Percentiles rank a stretch among this genome's conserved stretches.
Evolutionary conservation across 2,888 invertebrate genomes (phyloP).

Genomic region (Cotesia congregata): DNA sequence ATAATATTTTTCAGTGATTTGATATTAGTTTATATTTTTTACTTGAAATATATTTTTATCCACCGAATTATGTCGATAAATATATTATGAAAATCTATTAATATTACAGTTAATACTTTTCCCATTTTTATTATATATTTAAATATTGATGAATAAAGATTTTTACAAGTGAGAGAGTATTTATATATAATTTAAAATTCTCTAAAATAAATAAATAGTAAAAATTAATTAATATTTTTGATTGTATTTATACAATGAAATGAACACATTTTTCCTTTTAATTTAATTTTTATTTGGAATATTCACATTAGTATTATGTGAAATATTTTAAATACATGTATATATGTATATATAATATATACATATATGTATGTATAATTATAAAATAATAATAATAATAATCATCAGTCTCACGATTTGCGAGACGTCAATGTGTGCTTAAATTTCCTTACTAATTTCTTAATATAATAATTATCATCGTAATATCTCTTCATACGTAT

Average conservation of each 20-base stretch:
- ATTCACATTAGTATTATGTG: constrained; percentile 53
- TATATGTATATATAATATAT: too few relatives aligned
- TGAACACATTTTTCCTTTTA: constrained; percentile 21
- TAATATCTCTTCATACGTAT: constrained; percentile 24
- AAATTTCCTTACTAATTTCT: constrained; percentile 53
- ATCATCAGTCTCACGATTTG: constrained; percentile 50
- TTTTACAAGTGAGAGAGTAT: neutral
- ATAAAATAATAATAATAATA: constrained; percentile 53
- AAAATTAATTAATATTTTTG: neutral
- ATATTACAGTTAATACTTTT: neutral
- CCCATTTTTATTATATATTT: neutral
- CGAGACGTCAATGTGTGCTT: constrained; percentile 49
- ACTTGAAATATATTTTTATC: neutral
- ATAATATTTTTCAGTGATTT: neutral
- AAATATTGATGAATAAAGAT: neutral
- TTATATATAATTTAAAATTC: neutral
- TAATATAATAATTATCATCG: constrained; percentile 30
- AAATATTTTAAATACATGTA: constrained; percentile 55
- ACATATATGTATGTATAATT: constrained; percentile 39
- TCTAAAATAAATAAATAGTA: neutral
- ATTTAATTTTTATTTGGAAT: constrained; percentile 62
- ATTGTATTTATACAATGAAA: neutral
- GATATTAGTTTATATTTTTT: neutral
- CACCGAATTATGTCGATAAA: neutral
- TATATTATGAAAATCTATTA: neutral